phyloP scores from a whole-genome alignment of 2,113 vertebrate species.

The Brevimyrus niger region DNA sequence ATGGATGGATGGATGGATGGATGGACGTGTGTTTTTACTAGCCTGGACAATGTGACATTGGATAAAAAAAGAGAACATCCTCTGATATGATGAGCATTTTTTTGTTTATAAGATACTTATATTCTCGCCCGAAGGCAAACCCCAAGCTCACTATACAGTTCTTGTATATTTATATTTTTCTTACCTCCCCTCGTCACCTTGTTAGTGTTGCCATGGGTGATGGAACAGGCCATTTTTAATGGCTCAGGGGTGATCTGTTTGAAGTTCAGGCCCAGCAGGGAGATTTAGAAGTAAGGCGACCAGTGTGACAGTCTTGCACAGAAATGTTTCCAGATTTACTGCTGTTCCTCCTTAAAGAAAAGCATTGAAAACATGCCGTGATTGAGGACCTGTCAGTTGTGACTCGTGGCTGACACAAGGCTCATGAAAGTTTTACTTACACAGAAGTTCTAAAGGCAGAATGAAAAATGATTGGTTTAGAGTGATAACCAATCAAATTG shows the following conservation, averaged over 20 bases:
- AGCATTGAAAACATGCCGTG: not conserved
- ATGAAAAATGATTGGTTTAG: no score
- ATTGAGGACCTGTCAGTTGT: not conserved
- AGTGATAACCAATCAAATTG: no score
- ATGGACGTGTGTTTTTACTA: not conserved
- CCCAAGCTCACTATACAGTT: not conserved
- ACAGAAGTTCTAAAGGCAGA: no score
- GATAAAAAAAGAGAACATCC: not conserved
- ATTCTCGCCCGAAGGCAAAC: not conserved
- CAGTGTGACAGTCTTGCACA: not conserved
- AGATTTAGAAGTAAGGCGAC: not conserved
- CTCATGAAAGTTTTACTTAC: not conserved
- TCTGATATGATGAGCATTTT: not conserved
- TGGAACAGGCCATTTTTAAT: not conserved
- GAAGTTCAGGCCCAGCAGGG: not conserved
- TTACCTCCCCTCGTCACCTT: not conserved
- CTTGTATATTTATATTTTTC: not conserved
- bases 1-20: not conserved
- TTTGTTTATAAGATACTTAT: not conserved
- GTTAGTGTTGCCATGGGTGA: not conserved
- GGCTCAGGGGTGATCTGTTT: not conserved
- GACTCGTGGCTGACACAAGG: not conserved
- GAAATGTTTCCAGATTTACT: not conserved
- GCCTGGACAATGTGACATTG: not conserved
- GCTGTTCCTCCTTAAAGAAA: not conserved